phyloP scores from a whole-genome alignment of 2,797 vertebrate species.

The Echeneis naucrates region DNA sequence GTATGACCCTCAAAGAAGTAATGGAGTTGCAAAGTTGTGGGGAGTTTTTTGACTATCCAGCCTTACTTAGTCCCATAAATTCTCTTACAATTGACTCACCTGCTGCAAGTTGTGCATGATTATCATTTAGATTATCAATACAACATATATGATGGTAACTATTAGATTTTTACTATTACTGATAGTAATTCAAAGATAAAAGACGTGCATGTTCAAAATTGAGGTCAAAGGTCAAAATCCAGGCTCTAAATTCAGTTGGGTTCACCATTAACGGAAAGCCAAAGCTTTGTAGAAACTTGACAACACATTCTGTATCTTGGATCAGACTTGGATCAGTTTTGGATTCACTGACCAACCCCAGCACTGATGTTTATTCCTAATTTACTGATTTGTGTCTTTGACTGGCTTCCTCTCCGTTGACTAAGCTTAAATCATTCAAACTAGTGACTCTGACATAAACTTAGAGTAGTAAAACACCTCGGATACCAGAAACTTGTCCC shows the following conservation, averaged over 20 bases:
- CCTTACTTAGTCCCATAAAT: not conserved
- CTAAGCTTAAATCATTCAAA: not conserved
- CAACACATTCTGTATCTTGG: not conserved
- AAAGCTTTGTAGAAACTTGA: not conserved
- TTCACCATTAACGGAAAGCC: not conserved
- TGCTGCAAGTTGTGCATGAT: not conserved
- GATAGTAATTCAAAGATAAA: not conserved
- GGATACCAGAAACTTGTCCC: not conserved
- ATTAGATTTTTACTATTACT: too few species aligned
- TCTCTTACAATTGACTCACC: not conserved
- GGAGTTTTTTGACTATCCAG: not conserved
- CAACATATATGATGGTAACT: too few species aligned
- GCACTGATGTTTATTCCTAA: not conserved
- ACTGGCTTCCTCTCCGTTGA: not conserved
- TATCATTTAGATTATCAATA: not conserved
- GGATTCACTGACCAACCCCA: not conserved
- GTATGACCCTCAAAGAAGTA: slow-evolving; percentile 8
- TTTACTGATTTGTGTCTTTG: not conserved
- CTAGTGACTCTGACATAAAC: not conserved
- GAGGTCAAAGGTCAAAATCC: not conserved
- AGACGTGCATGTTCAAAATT: not conserved
- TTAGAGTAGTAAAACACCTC: too few species aligned
- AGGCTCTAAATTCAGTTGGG: not conserved
- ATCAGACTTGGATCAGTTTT: not conserved
- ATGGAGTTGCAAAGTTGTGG: slow-evolving; percentile 13